phyloP scores from a whole-genome alignment of 2,797 vertebrate genomes.

The Rhincodon typus region DNA sequence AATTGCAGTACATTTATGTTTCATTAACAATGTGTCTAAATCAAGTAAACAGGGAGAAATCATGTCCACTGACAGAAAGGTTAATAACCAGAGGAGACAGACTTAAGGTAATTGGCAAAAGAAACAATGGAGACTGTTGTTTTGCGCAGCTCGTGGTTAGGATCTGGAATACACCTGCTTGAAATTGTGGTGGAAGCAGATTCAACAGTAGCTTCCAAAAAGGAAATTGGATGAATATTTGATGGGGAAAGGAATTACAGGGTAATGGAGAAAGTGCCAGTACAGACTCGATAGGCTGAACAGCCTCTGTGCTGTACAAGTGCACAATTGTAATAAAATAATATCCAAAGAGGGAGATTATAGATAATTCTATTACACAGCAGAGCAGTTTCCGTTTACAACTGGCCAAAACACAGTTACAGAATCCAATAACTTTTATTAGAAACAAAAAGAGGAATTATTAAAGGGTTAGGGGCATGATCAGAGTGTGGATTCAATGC shows the following conservation, averaged over 20 bases:
- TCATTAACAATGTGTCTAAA: neutral
- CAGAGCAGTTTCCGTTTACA: neutral
- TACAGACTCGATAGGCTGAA: neutral
- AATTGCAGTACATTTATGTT: neutral
- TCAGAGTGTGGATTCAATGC: neutral
- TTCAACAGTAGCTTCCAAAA: neutral
- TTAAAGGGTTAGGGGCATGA: neutral
- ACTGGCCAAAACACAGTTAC: neutral
- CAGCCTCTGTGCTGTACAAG: neutral
- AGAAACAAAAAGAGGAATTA: neutral
- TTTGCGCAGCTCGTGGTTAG: neutral
- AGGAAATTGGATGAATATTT: neutral
- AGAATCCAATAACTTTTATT: neutral
- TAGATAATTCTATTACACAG: neutral
- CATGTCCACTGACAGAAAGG: neutral
- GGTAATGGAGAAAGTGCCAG: neutral
- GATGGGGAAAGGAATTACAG: neutral
- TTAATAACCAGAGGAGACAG: neutral
- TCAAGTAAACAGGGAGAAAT: neutral
- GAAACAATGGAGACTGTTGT: too few relatives aligned
- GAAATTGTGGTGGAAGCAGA: neutral
- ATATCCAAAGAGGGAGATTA: neutral
- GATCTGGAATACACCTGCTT: neutral
- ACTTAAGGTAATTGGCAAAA: neutral
- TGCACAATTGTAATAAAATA: neutral